Base-by-base conservation (phyloP, 2,888 invertebrate genomes). In the Platypus cylindrus region DNA sequence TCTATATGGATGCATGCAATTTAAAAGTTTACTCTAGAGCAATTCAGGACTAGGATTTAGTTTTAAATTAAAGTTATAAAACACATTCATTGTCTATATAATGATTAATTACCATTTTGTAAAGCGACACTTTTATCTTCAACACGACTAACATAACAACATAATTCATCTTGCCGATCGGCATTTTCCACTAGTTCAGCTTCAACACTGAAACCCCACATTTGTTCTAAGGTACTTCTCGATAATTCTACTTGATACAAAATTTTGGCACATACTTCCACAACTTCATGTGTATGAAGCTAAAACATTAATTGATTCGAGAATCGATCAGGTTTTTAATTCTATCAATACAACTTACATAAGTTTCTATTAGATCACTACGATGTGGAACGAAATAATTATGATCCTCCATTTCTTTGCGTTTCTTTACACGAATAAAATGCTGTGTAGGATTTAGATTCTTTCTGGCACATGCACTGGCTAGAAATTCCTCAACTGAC, bases 121-220 rank as follows among this genome's bases (percentile, higher is more conserved):
- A 91, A 87, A 35, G 93, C 94, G 37, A 91, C 85, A 59, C 91
- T 90, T 60, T 89, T 86, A 63, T 90, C 90, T 62, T 91, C 90
- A 36, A 95, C 91, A 41, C 94, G 76, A 64, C 90, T 90, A 52
- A 95, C 90, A 66, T 93, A 95, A 63, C 94, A 93, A 66, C 93
- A 91, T 29, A 95, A 76, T 62, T 95, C 94, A 62, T 94, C 94
- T 62, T 94, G 93, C 34, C 90, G 70, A 62, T 94, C 94, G 7
- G 89, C 81, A 63, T 94, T 94, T 62, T 94, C 93, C 44, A 93
- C 90, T 38, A 95, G 73, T 65, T 95, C 94, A 3, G 94, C 94
- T 64, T 95, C 95, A 32, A 95, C 93, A 45, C 89, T 89, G 68
- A 95, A 91, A 49, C 95, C 95, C 85, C 94, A 95, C 85, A 93